These are phyloP conservation scores for Dasyornis broadbenti DNA, from an alignment of 2,113 vertebrate species.

Conservation along the genomic window DNA sequence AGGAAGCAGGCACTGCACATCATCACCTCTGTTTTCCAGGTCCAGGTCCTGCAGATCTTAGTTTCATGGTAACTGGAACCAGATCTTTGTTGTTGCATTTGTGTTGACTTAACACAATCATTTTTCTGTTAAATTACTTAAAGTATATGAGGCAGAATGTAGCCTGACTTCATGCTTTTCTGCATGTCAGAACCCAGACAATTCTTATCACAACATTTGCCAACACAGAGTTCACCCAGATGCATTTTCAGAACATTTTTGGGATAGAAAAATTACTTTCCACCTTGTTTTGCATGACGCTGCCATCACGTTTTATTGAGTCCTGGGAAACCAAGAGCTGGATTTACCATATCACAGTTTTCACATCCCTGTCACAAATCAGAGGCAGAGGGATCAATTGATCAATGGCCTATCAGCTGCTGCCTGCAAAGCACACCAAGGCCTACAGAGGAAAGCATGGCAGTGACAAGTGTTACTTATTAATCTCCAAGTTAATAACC, in stretches of 20 bases:
- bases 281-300: fast-evolving
- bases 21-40: neutral
- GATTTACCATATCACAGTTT: neutral
- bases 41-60: neutral
- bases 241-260: neutral
- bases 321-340: neutral
- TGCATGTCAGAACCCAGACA: neutral
- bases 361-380: neutral
- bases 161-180: neutral
- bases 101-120: neutral
- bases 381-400: neutral
- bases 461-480: neutral
- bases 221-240: neutral
- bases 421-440: neutral
- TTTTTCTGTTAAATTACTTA: neutral
- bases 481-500: neutral
- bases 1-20: neutral
- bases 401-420: neutral
- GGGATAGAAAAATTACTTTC: neutral
- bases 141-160: neutral
- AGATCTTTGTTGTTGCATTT: neutral
- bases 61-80: neutral
- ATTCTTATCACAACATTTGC: neutral
- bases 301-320: neutral
- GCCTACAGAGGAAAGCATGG: neutral